Conservation (phyloP, 2,888 invertebrate genomes). For the Harpagoxenus sublaevis region DNA sequence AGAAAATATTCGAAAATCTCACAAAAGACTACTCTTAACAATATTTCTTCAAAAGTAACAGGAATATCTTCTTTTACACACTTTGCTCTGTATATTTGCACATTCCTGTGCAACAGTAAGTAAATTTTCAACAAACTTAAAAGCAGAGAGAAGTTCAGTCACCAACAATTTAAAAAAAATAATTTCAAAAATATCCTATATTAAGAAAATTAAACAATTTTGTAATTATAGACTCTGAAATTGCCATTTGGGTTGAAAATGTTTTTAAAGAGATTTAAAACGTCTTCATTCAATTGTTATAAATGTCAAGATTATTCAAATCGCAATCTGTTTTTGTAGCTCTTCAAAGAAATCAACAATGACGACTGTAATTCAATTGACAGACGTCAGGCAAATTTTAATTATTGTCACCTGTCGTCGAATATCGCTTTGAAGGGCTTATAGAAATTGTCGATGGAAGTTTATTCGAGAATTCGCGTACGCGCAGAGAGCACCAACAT, state of each 20-base stretch:
- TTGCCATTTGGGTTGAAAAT: background rate
- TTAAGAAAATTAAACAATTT: background rate
- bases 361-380: background rate
- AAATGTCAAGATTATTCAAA: background rate
- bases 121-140: background rate
- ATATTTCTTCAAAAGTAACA: background rate
- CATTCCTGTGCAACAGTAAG: background rate
- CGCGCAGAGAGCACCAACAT: background rate
- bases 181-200: background rate
- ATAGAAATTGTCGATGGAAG: background rate
- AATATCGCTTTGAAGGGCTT: slow-evolving; percentile 3
- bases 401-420: background rate
- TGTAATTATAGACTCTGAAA: background rate
- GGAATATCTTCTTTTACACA: background rate
- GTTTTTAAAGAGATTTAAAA: background rate
- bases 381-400: background rate
- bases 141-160: background rate
- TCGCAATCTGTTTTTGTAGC: background rate
- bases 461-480: slow-evolving; percentile 19
- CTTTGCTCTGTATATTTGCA: background rate
- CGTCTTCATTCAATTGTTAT: background rate
- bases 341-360: slow-evolving; percentile 1
- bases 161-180: background rate
- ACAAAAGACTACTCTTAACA: background rate
- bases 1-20: background rate